Base-by-base conservation (phyloP, 2,888 invertebrate species). In the Amphipyra berbera region DNA sequence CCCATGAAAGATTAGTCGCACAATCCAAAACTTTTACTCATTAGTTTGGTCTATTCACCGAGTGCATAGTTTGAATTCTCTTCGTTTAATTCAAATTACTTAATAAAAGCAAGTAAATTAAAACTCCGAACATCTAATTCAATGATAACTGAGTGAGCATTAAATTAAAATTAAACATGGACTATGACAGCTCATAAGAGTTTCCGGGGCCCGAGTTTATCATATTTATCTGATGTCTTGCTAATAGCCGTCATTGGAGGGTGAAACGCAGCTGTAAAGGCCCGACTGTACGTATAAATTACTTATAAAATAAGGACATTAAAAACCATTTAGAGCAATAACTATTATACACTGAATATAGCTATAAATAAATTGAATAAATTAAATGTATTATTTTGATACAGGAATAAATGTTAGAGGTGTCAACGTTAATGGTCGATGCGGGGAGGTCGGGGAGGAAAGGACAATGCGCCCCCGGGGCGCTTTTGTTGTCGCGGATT, bases 291-390 rank as follows among this genome's bases (percentile, higher is more conserved):
- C 82, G 87, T 88, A 93, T 92, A 92, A 91, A 92, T 92, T 89
- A 91, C 90, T 84, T 87, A 88, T 90, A 90, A 92, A 92, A 93
- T 91, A 89, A 91, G 91, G 89, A 90, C 91, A 94, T 95, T 94
- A 92, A 92, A 93, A 92, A 91, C 90, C 92, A 93, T 95, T 95
- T 93, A 93, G 90, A 90, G 91, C 88, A 90, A 92, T 92, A 90
- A 91, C 93, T 91, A 89, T 92, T 89, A 88, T 88, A 82, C 82
- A 83, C 78, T 83, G 85, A 87, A 88, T 86, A 89, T 83, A 87
- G 89, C 86, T 86, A 90, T 90, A 91, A 91, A 92, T 91, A 90
- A 88, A 90, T 89, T 89, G 88, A 89, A 91, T 92, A 91, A 91
- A 89, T 91, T 90, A 89, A 86, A 85, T 83, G 88, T 86, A 88